Percentiles rank a stretch among this genome's conserved stretches.
phyloP scores from a whole-genome alignment of 2,888 invertebrate genomes.

The Protonemura montana region DNA sequence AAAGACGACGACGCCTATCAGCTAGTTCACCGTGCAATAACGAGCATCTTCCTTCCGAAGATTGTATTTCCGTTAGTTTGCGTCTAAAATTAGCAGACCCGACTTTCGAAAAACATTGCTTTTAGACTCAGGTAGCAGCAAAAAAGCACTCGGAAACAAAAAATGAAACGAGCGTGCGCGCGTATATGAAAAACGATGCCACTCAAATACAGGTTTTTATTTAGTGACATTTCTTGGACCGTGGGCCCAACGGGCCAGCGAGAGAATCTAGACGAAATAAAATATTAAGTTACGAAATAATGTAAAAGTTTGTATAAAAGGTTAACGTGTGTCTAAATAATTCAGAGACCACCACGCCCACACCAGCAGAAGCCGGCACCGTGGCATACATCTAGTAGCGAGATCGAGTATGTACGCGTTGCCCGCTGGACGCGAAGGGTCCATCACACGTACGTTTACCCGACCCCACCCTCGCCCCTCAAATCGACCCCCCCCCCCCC shows the following conservation, averaged over 20 bases:
- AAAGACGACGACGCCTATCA: slow-evolving; percentile 5
- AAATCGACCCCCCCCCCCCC: slow-evolving; percentile 9
- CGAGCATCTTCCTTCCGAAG: background rate
- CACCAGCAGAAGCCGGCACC: slow-evolving; percentile 44
- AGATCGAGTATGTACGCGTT: slow-evolving; percentile 56
- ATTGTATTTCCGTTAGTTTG: background rate
- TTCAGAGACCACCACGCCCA: background rate
- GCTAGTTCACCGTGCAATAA: background rate
- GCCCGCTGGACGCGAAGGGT: background rate
- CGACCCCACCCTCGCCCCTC: slow-evolving; percentile 9
- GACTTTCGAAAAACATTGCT: slow-evolving; percentile 7
- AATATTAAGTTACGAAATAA: slow-evolving; percentile 12
- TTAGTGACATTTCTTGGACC: background rate
- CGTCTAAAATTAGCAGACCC: background rate
- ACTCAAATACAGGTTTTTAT: background rate
- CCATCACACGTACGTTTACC: slow-evolving; percentile 15
- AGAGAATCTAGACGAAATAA: background rate
- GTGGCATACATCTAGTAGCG: slow-evolving; percentile 59
- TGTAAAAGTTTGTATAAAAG: background rate
- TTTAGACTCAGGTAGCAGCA: background rate
- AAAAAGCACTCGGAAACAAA: background rate
- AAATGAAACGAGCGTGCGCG: background rate
- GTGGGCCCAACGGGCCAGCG: background rate
- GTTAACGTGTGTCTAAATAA: slow-evolving; percentile 5
- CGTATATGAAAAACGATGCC: background rate